Base-by-base conservation (phyloP, 1,140 invertebrate genomes). In the Notospermus geniculatus region DNA sequence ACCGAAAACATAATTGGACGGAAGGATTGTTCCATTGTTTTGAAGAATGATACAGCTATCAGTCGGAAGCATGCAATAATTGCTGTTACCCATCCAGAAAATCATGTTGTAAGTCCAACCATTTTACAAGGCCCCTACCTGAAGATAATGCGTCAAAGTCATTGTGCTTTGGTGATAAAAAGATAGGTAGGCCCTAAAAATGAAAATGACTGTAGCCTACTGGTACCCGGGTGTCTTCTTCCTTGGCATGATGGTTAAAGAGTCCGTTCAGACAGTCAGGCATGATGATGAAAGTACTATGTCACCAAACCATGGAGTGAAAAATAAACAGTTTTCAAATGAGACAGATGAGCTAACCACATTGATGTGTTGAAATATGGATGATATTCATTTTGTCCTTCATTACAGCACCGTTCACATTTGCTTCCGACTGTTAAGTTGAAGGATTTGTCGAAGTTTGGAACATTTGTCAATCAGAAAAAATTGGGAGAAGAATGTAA, bases 391-490 rank as follows among this genome's bases (percentile, higher is more conserved):
- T n/a, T 23, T 17, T 59, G 9, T 11, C 54, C 25, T 62, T 45
- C 28, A 54, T 71, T 71, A 11, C 55, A 80, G 78, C 53, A 50
- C 2, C 65, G 74, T 57, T 63, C 73, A 11, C n/a, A 67, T 2
- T 69, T 70, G 54, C 57, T 67, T 22, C 74, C 82, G 17, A 67
- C 66, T 19, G 53, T 82, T 9, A 68, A 54, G 30, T 45, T 84
- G 23, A 80, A 69, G 45, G 83, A 84, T 67, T 15, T 74, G 2
- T 83, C 82, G 2, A 83, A 82, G 64, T 83, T 80, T 74, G 82
- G 82, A 4, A 83, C 80, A 0, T 79, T 66, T 57, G 66, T 78
- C 0, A 81, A 79, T 60, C 62, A 68, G 19, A 65, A 66, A 11
- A 69, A 69, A 57, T 50, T 78, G n/a, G 46, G 66, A 30, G 59